Evolutionary conservation across 2,888 invertebrate genomes (phyloP).

Genomic region (Meiosimyza decipiens): DNA sequence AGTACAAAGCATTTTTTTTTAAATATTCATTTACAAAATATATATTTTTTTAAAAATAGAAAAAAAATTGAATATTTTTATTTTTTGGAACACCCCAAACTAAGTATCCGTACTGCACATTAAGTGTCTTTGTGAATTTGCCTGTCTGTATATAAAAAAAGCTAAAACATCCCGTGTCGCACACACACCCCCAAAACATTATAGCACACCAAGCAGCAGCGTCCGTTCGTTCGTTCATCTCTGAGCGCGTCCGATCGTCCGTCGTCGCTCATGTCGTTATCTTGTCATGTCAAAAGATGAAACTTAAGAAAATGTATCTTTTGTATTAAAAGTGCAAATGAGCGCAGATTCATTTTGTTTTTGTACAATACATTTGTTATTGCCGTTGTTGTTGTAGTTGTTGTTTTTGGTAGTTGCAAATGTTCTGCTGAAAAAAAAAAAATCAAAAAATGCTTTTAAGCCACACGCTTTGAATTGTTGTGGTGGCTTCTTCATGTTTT

Average conservation of each 20-base stretch:
- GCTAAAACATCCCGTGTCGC: no score
- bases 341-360: slow-evolving; percentile 54
- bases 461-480: slow-evolving; percentile 23
- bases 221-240: no score
- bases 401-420: slow-evolving; percentile 33
- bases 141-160: no score
- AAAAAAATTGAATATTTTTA: no score
- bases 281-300: slow-evolving; percentile 62
- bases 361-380: slow-evolving; percentile 55
- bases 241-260: not conserved
- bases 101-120: not conserved
- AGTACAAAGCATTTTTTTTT: no score
- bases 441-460: slow-evolving; percentile 31
- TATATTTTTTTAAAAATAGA: no score
- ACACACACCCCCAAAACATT: no score
- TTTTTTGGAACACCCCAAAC: not conserved
- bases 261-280: slow-evolving; percentile 59
- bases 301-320: slow-evolving; percentile 61
- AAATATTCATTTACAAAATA: no score
- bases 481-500: not conserved
- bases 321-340: slow-evolving; percentile 62
- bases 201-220: no score
- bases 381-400: slow-evolving; percentile 45
- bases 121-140: no score
- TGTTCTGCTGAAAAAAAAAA: no score